Conservation (phyloP, 2,888 invertebrate species). For the Parascotia fuliginaria region DNA sequence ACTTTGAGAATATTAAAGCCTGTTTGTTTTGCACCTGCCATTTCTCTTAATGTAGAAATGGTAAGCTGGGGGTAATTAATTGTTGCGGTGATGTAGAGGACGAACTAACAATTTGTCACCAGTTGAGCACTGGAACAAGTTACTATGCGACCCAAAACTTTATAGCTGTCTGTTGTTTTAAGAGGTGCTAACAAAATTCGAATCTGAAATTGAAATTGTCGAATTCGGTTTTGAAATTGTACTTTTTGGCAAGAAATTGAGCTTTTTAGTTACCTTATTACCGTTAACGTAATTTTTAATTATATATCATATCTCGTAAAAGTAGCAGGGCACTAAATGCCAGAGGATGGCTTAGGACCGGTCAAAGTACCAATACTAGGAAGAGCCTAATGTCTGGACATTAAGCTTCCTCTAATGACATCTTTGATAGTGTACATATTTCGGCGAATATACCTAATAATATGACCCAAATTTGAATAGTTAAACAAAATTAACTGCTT, state of each 20-base stretch:
- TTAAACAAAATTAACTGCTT: too few relatives aligned
- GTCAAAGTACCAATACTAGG: too few relatives aligned
- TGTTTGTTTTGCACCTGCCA: slow-evolving; percentile 2
- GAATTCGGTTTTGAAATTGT: slow-evolving; percentile 20
- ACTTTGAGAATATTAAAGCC: slow-evolving; percentile 3
- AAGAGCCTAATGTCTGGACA: too few relatives aligned
- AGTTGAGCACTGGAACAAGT: slow-evolving; percentile 20
- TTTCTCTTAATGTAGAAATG: slow-evolving; percentile 20
- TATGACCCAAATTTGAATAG: too few relatives aligned
- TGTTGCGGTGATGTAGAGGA: slow-evolving; percentile 18
- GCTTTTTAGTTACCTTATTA: not conserved
- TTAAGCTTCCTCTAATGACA: too few relatives aligned
- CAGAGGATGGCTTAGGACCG: too few relatives aligned
- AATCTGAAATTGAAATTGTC: slow-evolving; percentile 6
- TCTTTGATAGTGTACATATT: too few relatives aligned
- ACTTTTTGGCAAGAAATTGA: too few relatives aligned
- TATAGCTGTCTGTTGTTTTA: slow-evolving; percentile 24
- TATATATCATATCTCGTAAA: too few relatives aligned
- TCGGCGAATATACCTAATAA: too few relatives aligned
- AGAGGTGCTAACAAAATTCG: slow-evolving; percentile 27
- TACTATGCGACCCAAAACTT: slow-evolving; percentile 38
- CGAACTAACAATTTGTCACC: slow-evolving; percentile 31
- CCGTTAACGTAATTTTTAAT: too few relatives aligned
- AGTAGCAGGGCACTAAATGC: too few relatives aligned
- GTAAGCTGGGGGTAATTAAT: slow-evolving; percentile 17